phyloP scores from a whole-genome alignment of 2,888 invertebrate species.

The Ormyrus labotus region DNA sequence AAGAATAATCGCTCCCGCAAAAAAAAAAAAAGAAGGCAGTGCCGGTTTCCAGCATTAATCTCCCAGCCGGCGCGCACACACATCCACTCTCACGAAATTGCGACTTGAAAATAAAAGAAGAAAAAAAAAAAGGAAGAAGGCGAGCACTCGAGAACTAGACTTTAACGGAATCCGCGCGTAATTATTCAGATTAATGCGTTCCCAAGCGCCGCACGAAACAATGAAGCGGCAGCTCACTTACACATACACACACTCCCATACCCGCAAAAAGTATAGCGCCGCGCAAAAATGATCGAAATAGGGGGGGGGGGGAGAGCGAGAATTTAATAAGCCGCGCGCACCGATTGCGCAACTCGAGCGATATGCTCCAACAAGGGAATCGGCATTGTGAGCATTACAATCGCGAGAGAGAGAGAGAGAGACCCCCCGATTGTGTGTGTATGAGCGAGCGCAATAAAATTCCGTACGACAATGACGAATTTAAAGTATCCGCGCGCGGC shows the following conservation, averaged over 20 bases:
- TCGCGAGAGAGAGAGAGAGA: no score
- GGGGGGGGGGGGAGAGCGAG: no score
- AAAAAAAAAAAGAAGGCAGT: not conserved
- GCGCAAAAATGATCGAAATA: no score
- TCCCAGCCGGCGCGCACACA: not conserved
- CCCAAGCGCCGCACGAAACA: slow-evolving; percentile 4
- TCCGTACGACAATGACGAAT: slow-evolving; percentile 16
- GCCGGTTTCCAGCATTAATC: slow-evolving; percentile 3
- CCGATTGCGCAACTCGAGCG: not conserved
- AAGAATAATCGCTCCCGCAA: not conserved
- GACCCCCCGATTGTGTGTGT: no score
- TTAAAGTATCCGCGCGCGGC: slow-evolving; percentile 6
- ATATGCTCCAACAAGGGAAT: not conserved
- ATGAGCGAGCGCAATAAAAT: slow-evolving; percentile 1
- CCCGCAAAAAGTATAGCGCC: no score
- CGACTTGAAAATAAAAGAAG: not conserved
- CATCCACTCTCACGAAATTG: slow-evolving; percentile 9
- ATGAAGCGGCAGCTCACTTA: no score
- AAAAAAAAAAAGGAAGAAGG: no score
- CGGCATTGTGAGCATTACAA: not conserved
- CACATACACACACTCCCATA: no score
- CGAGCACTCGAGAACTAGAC: no score
- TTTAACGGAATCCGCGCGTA: slow-evolving; percentile 18
- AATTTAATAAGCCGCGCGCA: not conserved
- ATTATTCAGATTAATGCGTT: slow-evolving; percentile 47